Evolutionary conservation across 2,888 invertebrate species (phyloP), one percentile per base, ranked within the genome.

Genomic region (Leucophora obtusa): DNA sequence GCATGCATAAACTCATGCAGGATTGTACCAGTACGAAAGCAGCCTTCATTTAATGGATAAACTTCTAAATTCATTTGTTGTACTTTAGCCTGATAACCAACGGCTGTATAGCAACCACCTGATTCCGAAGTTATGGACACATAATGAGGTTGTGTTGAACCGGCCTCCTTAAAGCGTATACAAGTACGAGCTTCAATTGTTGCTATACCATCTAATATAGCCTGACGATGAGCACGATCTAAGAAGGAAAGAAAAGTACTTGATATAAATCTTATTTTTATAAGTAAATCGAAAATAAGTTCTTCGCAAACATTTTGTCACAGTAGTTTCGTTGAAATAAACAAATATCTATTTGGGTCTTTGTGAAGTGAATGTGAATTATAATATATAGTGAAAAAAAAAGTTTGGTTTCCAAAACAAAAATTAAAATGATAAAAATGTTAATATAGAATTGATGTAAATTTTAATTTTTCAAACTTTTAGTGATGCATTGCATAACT

Each of bases 1-100:
- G 94, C 94, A 86, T 96, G 96, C 91, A 96, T 93, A 75, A 96
- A 90, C 87, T 96, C 96, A 85, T 96, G 96, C 9, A 95, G 89
- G 0, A 94, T 92, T 0, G 95, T 95, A 6, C 88, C 90, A 4
- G 85, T 60, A 0, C 89, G 84, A 58, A 90, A 90, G 78, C 90
- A 90, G 2, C 90, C 90, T 43, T 84, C 81, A 0, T 87, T 87
- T 3, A 89, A 47, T 0, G 86, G 86, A 82, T 86, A 87, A 0
- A 86, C 84, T 69, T 88, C 85, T 68, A 89, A 82, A 60, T 90
- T 90, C 84, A 90, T 86, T 58, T 79, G 65, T 75, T 90, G 90
- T 0, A 71, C 77, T 14, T 53, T 79, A 84, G 93, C 94, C 2
- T 77, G 81, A 21, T 93, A 91, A 0, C 96, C 96, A 0, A 96